phyloP scores from a whole-genome alignment of 2,113 vertebrate genomes.

The Entelurus aequoreus region DNA sequence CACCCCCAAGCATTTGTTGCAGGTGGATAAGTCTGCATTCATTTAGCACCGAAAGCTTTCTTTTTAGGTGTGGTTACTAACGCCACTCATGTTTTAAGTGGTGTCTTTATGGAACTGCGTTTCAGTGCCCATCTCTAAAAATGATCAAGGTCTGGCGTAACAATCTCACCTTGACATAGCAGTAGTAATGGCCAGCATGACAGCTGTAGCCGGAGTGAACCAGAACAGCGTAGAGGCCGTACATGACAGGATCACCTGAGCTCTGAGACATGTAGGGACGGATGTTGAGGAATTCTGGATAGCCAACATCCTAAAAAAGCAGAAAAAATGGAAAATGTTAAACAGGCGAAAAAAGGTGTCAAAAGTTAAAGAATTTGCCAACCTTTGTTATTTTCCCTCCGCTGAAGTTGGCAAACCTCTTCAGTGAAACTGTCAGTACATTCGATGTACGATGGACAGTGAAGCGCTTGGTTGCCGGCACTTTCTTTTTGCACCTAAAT shows the following conservation, averaged over 20 bases:
- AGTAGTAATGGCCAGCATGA: slow-evolving; percentile 93
- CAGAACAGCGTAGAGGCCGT: slow-evolving; percentile 88
- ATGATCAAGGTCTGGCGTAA: not conserved
- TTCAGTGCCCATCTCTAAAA: not conserved
- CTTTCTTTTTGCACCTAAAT: slow-evolving; percentile 90
- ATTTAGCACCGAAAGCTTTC: no score
- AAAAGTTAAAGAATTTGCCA: slow-evolving; percentile 2
- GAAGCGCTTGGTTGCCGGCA: slow-evolving; percentile 88
- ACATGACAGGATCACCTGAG: slow-evolving; percentile 79
- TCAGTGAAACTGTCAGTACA: slow-evolving; percentile 86
- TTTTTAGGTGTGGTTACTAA: no score
- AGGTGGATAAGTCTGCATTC: no score
- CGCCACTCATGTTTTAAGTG: no score
- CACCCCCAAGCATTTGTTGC: no score
- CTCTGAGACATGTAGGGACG: slow-evolving; percentile 92
- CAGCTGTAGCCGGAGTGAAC: slow-evolving; percentile 95
- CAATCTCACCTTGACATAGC: slow-evolving; percentile 86
- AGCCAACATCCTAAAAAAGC: slow-evolving; percentile 81
- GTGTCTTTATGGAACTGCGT: no score
- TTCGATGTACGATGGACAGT: slow-evolving; percentile 87
- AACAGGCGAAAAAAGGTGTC: not conserved
- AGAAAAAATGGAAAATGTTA: not conserved
- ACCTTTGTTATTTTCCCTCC: slow-evolving; percentile 96
- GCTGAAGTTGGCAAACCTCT: slow-evolving; percentile 87
- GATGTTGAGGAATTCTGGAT: slow-evolving; percentile 87